These are phyloP conservation scores for Bellardia pandia DNA, from an alignment of 2,888 invertebrate genomes.

Conservation along the genomic window DNA sequence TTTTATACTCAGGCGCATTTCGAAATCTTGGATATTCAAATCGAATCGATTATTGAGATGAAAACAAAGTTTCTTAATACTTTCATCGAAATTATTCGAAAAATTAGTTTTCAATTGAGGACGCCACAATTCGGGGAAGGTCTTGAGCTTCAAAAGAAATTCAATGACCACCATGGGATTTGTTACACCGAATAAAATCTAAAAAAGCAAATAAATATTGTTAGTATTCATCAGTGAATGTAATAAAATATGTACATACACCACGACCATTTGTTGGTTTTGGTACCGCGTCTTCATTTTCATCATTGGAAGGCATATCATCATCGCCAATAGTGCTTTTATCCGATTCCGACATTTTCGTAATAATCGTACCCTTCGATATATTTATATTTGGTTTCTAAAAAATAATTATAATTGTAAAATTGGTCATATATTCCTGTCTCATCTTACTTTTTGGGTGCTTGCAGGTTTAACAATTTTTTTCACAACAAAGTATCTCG, in stretches of 20 bases:
- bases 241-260: conserved; percentile 34
- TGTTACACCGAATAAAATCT: conserved; percentile 65
- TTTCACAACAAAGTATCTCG: conserved; percentile 62
- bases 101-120: conserved; percentile 18
- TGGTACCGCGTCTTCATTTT: conserved; percentile 56
- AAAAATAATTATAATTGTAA: neutral
- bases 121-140: conserved; percentile 58
- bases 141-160: conserved; percentile 59
- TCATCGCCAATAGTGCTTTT: neutral
- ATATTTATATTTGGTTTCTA: conserved; percentile 25
- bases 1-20: conserved; percentile 57
- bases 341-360: neutral
- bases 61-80: conserved; percentile 37
- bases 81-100: conserved; percentile 18
- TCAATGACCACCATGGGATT: conserved; percentile 61
- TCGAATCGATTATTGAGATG: conserved; percentile 62
- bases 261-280: conserved; percentile 59
- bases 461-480: conserved; percentile 35
- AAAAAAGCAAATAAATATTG: neutral
- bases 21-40: conserved; percentile 51
- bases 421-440: neutral
- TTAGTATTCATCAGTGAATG: too few species aligned
- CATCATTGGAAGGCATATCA: conserved; percentile 50
- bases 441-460: conserved; percentile 10
- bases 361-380: neutral